Conservation (phyloP, 2,888 invertebrate genomes). For the Augiades crinisus region DNA sequence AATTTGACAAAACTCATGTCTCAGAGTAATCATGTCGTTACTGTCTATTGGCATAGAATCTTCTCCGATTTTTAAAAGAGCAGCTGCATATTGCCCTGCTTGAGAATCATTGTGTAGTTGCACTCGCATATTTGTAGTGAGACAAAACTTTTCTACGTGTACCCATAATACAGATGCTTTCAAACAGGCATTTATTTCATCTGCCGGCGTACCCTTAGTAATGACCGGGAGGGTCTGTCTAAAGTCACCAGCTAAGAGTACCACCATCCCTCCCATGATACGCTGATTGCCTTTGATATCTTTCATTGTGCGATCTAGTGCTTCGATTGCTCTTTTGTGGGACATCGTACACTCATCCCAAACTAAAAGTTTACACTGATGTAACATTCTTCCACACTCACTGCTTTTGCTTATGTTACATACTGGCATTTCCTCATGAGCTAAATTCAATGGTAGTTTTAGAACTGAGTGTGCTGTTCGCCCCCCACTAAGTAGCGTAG, state of each 20-base stretch:
- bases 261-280: slow-evolving; percentile 31
- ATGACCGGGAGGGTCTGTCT: slow-evolving; percentile 31
- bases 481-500: slow-evolving; percentile 14
- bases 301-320: slow-evolving; percentile 25
- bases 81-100: not conserved
- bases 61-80: no score
- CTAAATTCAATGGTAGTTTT: slow-evolving; percentile 30
- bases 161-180: slow-evolving; percentile 28
- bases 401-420: slow-evolving; percentile 34
- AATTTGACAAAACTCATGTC: no score
- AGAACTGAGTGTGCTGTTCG: slow-evolving; percentile 23
- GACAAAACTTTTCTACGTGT: not conserved
- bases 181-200: slow-evolving; percentile 36
- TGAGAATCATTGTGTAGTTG: not conserved
- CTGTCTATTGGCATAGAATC: no score
- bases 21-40: no score
- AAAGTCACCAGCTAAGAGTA: slow-evolving; percentile 34
- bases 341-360: slow-evolving; percentile 28
- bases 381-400: slow-evolving; percentile 27
- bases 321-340: slow-evolving; percentile 29
- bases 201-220: slow-evolving; percentile 29
- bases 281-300: slow-evolving; percentile 25
- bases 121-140: not conserved
- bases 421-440: slow-evolving; percentile 31
- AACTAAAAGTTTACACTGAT: slow-evolving; percentile 30